A percentile compares a stretch with the other conserved stretches of the same genome.
Conservation (phyloP, 2,113 vertebrate species). For the Gymnarchus niloticus region DNA sequence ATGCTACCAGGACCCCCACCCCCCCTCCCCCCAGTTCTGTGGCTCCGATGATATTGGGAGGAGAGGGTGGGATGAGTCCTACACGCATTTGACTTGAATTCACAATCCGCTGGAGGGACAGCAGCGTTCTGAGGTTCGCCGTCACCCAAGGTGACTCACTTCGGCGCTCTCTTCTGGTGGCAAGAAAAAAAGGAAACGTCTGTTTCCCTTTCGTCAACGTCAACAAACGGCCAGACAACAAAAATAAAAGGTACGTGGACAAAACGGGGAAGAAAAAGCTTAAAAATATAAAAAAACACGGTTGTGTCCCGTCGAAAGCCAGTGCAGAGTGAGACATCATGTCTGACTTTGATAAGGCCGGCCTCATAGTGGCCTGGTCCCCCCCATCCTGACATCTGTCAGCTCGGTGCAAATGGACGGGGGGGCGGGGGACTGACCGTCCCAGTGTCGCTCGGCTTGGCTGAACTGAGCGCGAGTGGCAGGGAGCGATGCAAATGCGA, state of each 20-base stretch:
- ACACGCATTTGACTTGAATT: slow-evolving; percentile 11
- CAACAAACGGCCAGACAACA: slow-evolving; percentile 36
- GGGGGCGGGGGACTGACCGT: slow-evolving; percentile 63
- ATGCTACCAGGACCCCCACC: neutral
- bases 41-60: neutral
- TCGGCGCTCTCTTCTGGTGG: neutral
- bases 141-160: neutral
- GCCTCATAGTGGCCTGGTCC: neutral
- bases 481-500: slow-evolving; percentile 48
- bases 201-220: neutral
- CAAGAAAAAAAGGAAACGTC: neutral
- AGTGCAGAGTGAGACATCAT: slow-evolving; percentile 60
- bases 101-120: neutral
- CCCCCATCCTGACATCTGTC: slow-evolving; percentile 35
- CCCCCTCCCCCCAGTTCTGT: neutral
- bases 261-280: neutral
- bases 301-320: neutral
- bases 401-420: slow-evolving; percentile 56
- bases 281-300: neutral
- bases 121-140: no score
- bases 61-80: slow-evolving; percentile 15
- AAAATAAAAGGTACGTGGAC: neutral
- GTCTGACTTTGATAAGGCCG: slow-evolving; percentile 24
- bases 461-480: slow-evolving; percentile 37
- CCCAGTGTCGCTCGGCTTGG: slow-evolving; percentile 55